phyloP scores from a whole-genome alignment of 2,797 vertebrate genomes.

The Anniella stebbinsi region DNA sequence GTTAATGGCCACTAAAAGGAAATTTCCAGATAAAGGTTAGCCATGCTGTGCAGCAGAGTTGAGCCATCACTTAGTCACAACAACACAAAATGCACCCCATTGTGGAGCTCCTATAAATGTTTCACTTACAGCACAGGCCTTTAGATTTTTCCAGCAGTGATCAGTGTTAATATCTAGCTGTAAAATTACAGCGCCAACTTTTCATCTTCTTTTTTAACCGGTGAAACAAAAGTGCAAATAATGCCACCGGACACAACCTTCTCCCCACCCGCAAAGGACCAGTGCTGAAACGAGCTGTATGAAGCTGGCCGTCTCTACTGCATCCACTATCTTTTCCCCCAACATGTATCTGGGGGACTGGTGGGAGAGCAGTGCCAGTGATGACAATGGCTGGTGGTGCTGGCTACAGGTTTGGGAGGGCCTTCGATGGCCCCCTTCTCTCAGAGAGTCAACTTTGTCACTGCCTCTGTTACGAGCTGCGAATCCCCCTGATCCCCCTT shows the following conservation, averaged over 20 bases:
- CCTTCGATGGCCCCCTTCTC: too few species aligned
- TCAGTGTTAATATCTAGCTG: background rate
- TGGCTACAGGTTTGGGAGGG: too few species aligned
- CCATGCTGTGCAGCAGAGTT: conserved; percentile 39
- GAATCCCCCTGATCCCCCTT: too few species aligned
- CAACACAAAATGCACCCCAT: conserved; percentile 64
- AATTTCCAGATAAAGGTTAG: conserved; percentile 57
- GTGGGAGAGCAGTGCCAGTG: too few species aligned
- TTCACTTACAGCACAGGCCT: background rate
- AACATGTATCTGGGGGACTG: background rate
- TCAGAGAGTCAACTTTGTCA: too few species aligned
- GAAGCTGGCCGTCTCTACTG: background rate
- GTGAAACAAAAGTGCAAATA: background rate
- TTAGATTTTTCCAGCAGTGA: background rate
- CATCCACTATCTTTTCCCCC: background rate
- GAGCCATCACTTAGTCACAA: conserved; percentile 60
- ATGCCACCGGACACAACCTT: too few species aligned
- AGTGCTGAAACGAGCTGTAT: background rate
- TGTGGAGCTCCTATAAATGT: conserved; percentile 25
- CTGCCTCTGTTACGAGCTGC: too few species aligned
- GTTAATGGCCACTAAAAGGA: conserved; percentile 43
- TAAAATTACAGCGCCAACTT: background rate
- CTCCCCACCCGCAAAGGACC: too few species aligned
- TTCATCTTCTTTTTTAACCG: background rate
- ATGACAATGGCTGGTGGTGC: too few species aligned